Evolutionary conservation across 2,113 vertebrate genomes (phyloP).

Genomic region (Myotis brandtii): DNA sequence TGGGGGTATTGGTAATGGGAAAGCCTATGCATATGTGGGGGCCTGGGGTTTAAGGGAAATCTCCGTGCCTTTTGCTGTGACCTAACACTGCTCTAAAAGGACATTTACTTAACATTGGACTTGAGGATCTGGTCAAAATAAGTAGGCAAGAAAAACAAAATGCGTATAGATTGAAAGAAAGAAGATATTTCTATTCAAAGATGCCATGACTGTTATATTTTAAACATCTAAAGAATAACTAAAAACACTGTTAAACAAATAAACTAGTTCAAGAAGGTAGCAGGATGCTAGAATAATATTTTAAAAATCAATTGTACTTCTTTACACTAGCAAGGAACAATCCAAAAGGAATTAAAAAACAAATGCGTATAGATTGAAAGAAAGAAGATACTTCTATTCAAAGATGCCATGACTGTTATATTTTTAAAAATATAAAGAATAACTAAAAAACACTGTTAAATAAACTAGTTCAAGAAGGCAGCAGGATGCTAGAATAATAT

Average conservation of each 20-base stretch:
- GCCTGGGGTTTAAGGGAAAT: neutral
- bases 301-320: neutral
- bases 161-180: neutral
- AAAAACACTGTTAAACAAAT: neutral
- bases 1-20: neutral
- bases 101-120: neutral
- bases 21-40: fast-evolving
- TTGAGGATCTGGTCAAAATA: neutral
- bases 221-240: neutral
- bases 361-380: neutral
- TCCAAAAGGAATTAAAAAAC: neutral
- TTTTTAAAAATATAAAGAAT: neutral
- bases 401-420: neutral
- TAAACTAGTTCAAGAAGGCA: neutral
- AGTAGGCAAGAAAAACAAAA: neutral
- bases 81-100: neutral
- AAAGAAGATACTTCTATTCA: neutral
- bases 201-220: neutral
- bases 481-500: neutral
- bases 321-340: neutral
- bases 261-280: neutral
- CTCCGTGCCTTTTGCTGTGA: neutral
- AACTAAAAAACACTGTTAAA: neutral
- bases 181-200: neutral
- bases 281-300: neutral